Percentiles rank a stretch among this genome's conserved stretches.
Evolutionary conservation across 1,140 invertebrate genomes (phyloP).

Genomic region (Nasonia longicornis): DNA sequence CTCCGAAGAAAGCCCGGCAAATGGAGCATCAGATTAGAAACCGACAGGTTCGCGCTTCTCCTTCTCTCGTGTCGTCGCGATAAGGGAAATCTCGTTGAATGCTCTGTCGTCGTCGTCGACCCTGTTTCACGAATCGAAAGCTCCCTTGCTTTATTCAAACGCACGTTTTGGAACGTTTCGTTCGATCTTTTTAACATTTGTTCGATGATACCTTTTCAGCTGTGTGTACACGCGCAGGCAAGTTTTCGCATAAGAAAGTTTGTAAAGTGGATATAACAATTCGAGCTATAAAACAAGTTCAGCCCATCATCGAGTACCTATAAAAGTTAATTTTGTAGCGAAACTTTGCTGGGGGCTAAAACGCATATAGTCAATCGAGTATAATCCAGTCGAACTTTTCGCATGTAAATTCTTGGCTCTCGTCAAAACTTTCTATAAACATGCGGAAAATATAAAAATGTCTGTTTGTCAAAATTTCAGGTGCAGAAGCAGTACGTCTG

Average conservation of each 20-base stretch:
- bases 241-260: background rate
- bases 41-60: slow-evolving; percentile 68
- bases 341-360: background rate
- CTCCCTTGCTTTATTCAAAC: too few species aligned
- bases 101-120: too few species aligned
- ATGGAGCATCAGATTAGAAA: slow-evolving; percentile 95
- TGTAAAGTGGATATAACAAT: background rate
- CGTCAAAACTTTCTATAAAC: too few species aligned
- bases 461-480: slow-evolving; percentile 60
- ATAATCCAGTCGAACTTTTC: background rate
- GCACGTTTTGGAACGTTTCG: too few species aligned
- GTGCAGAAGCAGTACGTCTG: slow-evolving; percentile 98
- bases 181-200: too few species aligned
- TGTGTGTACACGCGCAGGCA: too few species aligned
- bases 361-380: background rate
- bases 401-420: too few species aligned
- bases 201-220: too few species aligned
- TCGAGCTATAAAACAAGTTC: background rate
- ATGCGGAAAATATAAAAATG: background rate
- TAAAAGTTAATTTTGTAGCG: background rate
- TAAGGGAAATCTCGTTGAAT: background rate
- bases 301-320: background rate
- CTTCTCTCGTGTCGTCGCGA: background rate
- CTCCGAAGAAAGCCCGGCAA: slow-evolving; percentile 89
- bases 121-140: too few species aligned